These are phyloP conservation scores for Chloromyia formosa DNA, from an alignment of 2,888 invertebrate genomes.

Conservation along the genomic window DNA sequence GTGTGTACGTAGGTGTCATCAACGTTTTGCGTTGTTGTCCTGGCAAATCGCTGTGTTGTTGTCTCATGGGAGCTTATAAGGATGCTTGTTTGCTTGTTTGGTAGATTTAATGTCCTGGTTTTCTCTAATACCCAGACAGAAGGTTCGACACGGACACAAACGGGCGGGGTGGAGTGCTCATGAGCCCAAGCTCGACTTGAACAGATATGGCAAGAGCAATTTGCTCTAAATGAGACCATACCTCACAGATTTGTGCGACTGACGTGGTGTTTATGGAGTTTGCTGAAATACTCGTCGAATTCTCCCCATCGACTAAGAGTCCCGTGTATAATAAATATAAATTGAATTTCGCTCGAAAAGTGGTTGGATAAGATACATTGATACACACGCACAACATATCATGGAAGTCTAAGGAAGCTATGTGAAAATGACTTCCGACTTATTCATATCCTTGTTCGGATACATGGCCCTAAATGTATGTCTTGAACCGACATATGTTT, in stretches of 20 bases:
- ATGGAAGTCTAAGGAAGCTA: constrained; percentile 8
- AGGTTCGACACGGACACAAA: background rate
- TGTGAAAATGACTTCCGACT: constrained; percentile 8
- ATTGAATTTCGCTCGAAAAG: constrained; percentile 22
- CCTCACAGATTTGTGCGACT: constrained; percentile 9
- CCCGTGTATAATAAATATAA: constrained; percentile 32
- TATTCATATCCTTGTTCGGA: constrained; percentile 7
- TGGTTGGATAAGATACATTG: background rate
- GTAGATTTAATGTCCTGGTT: constrained; percentile 8
- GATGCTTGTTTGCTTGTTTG: constrained; percentile 5
- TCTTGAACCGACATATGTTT: background rate
- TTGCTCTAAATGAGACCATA: constrained; percentile 32
- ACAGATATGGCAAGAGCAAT: constrained; percentile 22
- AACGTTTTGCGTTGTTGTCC: background rate
- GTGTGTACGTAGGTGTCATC: background rate
- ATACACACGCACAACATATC: background rate
- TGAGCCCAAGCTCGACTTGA: background rate
- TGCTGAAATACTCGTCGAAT: constrained; percentile 16
- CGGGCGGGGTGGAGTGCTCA: background rate
- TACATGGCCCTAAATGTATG: background rate
- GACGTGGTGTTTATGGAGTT: constrained; percentile 38
- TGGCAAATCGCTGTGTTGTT: background rate
- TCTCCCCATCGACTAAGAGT: constrained; percentile 1
- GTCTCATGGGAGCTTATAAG: constrained; percentile 4
- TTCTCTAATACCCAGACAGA: constrained; percentile 6